Conservation (phyloP, 2,797 vertebrate genomes). For the Poecilia velifera region DNA sequence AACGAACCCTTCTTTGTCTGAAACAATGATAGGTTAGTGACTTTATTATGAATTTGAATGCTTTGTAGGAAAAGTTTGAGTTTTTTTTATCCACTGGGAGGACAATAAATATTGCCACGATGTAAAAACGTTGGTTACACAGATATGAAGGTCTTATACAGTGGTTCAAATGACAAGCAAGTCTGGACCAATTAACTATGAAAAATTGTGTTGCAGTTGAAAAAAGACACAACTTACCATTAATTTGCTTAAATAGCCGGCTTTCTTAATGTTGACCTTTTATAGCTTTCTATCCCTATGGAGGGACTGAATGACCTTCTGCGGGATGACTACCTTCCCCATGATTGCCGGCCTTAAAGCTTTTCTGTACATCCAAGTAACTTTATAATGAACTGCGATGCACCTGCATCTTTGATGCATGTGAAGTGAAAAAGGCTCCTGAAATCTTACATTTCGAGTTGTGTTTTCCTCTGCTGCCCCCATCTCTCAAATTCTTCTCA, state of each 20-base stretch:
- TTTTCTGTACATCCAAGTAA: not conserved
- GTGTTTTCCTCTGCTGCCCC: constrained; percentile 3
- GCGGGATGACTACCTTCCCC: not conserved
- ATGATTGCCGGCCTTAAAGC: not conserved
- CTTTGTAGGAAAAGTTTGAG: not conserved
- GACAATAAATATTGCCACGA: not conserved
- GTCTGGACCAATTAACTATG: constrained; percentile 18
- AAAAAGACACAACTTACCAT: not conserved
- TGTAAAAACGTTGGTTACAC: not conserved
- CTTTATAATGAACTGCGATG: not conserved
- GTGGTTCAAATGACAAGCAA: constrained; percentile 15
- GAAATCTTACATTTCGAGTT: not conserved
- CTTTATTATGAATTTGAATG: not conserved
- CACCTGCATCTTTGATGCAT: not conserved
- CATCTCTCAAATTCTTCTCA: constrained; percentile 20
- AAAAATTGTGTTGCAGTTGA: not conserved
- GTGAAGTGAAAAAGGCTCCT: not conserved
- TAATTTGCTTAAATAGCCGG: not conserved
- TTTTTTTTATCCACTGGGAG: not conserved
- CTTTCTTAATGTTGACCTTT: not conserved
- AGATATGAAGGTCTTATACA: not conserved
- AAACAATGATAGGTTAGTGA: not conserved
- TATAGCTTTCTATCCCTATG: not conserved
- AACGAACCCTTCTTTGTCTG: not conserved
- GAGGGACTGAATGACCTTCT: not conserved